Evolutionary conservation across 2,797 vertebrate genomes (phyloP), one percentile per base, ranked within the genome.

Genomic region (Smutsia temminckii): DNA sequence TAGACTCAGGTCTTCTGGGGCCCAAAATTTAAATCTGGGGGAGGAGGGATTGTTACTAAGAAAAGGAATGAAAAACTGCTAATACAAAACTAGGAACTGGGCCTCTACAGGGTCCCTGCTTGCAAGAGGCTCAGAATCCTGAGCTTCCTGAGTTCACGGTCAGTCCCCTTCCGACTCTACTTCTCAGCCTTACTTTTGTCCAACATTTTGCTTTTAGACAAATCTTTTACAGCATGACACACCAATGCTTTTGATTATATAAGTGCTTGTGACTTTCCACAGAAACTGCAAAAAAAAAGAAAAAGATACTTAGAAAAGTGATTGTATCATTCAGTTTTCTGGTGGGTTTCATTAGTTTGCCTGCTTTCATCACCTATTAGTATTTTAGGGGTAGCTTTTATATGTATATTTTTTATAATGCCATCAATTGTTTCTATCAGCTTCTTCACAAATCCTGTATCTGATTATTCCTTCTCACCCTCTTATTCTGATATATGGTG

Each of bases 211-310:
- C 49, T 63, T 89, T 77, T 93, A 92, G 34, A 71, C 46, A 91
- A 96, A 85, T 71, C 75, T 32, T 46, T 93, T 55, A 2, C 13
- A 83, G 4, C 78, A 32, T 91, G 68, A 69, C 14, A 59, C 63
- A 93, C 25, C 2, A 57, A 11, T 80, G 51, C 14, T 93, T 55
- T 94, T 94, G 42, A 89, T 93, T 92, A 83, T 57, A 0, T 53
- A 72, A 85, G 17, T 88, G 29, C 34, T 71, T 57, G 23, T n/a
- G 32, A 59, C 32, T 93, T 87, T 92, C 81, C 85, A 12, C 75
- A 77, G 63, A 90, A 78, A 57, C 17, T 94, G 2, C 21, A 66
- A 84, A 92, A 23, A 23, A 84, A 92, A 23, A 66, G 87, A 92
- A 4, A 12, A 77, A 94, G 40, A 51, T 29, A 18, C 20, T 84